A percentile compares a stretch with the other conserved stretches of the same genome.
These are phyloP conservation scores for Serinus canaria DNA, from an alignment of 2,113 vertebrate species.

Conservation along the genomic window DNA sequence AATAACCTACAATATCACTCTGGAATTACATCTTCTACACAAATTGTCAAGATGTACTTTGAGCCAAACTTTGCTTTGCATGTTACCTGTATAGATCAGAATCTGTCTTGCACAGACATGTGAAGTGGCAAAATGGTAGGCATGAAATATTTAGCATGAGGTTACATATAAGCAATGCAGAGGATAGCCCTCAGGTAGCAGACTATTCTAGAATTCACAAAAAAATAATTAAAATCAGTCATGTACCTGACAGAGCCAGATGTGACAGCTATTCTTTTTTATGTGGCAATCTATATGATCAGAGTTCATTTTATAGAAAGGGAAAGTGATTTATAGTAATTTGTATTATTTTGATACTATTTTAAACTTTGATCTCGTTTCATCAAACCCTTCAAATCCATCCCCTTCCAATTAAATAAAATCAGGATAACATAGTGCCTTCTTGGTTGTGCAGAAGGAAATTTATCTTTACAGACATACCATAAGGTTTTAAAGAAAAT, in stretches of 20 bases:
- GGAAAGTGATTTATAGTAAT: not conserved
- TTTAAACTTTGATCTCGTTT: not conserved
- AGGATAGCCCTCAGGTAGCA: not conserved
- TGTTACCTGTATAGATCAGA: not conserved
- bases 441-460: not conserved
- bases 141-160: not conserved
- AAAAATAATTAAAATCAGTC: not conserved
- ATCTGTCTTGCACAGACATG: not conserved
- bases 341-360: not conserved
- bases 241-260: not conserved
- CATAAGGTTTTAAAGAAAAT: not conserved
- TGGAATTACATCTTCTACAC: not conserved
- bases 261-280: not conserved
- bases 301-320: not conserved
- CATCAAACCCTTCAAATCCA: not conserved
- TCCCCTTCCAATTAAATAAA: not conserved
- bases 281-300: not conserved
- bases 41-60: not conserved
- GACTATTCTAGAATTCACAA: not conserved
- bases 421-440: not conserved
- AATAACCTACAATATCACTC: not conserved
- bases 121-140: not conserved
- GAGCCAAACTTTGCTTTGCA: not conserved
- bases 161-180: not conserved
- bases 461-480: constrained; percentile 18